Base-by-base conservation (phyloP, 2,113 vertebrate species). In the Onychorhynchus coronatus region DNA sequence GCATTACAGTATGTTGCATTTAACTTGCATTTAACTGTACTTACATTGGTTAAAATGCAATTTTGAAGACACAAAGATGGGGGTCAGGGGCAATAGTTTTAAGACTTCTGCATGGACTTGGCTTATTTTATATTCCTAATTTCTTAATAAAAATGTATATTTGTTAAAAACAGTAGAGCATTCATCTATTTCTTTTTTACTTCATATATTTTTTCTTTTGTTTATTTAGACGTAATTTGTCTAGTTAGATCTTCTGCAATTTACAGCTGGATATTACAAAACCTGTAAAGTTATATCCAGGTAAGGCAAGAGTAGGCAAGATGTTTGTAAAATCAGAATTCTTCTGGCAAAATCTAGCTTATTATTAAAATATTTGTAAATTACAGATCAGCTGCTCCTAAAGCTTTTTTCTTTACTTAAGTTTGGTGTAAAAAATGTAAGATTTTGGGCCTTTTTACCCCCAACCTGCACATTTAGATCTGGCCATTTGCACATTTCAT, bases 121-220 rank as follows among this genome's bases (percentile, higher is more conserved):
- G n/a, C 37, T 88, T 77, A 59, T 93, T 95, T 96, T 94, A 33
- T 86, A 74, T 58, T 92, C 27, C 31, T 65, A 47, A 86, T 90
- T 95, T 94, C 76, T 8, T 92, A 97, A 97, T 97, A 90, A 96
- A 96, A 78, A 23, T 12, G 4, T 56, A 7, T 87, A 65, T 95
- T 97, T 96, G 55, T 20, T 55, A 53, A 89, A 83, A 75, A 37
- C 16, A 71, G 24, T 61, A 30, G 47, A 53, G 28, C 1, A 8
- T 27, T 75, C 30, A 5, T 44, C 49, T 65, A 1, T 67, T 74
- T 1, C 11, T 56, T 73, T 71, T 89, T 58, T 20, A 47, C 24
- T 86, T 53, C 50, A 65, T 4, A 1, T 79, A 17, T 70, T 80
- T 90, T 68, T 5, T 72, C 12, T 61, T 79, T 44, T 74, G 42